Base-by-base conservation (phyloP, 2,888 invertebrate species). In the Morinoia aosen region DNA sequence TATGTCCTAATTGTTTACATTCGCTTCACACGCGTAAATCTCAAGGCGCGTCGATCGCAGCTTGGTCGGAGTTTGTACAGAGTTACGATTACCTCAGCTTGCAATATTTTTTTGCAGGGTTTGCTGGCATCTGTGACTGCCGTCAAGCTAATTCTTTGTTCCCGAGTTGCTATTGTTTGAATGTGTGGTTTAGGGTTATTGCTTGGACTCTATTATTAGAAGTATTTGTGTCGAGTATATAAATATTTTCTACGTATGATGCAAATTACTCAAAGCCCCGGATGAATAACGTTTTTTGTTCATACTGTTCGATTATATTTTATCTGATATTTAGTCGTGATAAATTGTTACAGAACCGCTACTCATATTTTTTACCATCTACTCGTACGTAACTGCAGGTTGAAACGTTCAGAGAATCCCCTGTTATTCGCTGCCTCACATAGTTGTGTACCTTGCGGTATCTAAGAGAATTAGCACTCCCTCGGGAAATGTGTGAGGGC, bases 1-100 rank as follows among this genome's bases (percentile, higher is more conserved):
- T 93, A 48, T 48, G 93, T 93, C 57, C 57, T 57, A 93, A 93
- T 93, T 93, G 93, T 93, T 93, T 93, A 93, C 93, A 16, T 56
- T 57, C 33, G 56, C n/a, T 93, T 58, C 93, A 48, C 39, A 57
- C 93, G 93, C 25, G 12, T 12, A 93, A 57, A 33, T 93, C 57
- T 57, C 0, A 33, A 33, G 16, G 90, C 40, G 40, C 40, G 8
- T 48, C 61, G 12, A 61, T 76, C 76, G 33, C 33, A 76, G 76
- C 1, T 76, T 76, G 33, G 76, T 76, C 33, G 76, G 33, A 33
- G 25, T 33, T 76, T 76, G 16, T 33, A 19, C 25, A 76, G 25
- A 76, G 76, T 76, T 76, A 33, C 19, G 76, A 33, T 76, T 16
- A 19, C 76, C 19, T 76, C 25, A 16, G 25, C 25, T 33, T 76